Base-by-base conservation (phyloP, 2,888 invertebrate genomes). In the Pardosa pseudoannulata region DNA sequence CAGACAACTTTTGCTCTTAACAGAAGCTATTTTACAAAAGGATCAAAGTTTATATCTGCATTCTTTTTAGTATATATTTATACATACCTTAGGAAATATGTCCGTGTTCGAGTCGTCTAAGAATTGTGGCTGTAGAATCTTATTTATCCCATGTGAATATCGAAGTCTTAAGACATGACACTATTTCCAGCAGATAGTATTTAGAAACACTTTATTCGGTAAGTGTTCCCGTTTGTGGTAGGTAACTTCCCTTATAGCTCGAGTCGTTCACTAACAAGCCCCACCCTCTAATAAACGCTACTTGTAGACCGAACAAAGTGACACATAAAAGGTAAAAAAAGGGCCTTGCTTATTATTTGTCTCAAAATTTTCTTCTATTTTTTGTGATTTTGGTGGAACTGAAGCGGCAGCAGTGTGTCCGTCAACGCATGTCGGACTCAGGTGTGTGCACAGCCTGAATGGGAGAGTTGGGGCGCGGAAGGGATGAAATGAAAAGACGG, bases 261-360 rank as follows among this genome's bases (percentile, higher is more conserved):
- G 9, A 13, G 41, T 16, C 41, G 16, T 13, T 16, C 16, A 46
- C 41, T 46, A 46, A 46, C 41, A 46, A 46, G 41, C 81, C 74
- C 68, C 81, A 41, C 81, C 81, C 81, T 75, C 62, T 74, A 73
- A 81, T 62, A 68, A 67, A 72, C 65, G 73, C 79, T 71, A 64
- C 50, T 80, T 67, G 64, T 29, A 50, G 79, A 72, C 64, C 79
- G 70, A 72, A 65, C 64, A 72, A 79, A 41, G 64, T 81, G 23
- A 13, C 29, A 36, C 67, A 62, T 67, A 56, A 79, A 41, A 72
- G 71, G 56, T n/a, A n/a, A 64, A 64, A 72, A 46, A 36, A 28
- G n/a, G n/a, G n/a, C n/a, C 41, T n/a, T n/a, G n/a, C n/a, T 46
- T 46, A 46, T 46, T 46, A 36, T 36, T 36, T n/a, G n/a, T n/a